Base-by-base conservation (phyloP, 2,888 invertebrate genomes). In the Cryptocheilus praepositus region DNA sequence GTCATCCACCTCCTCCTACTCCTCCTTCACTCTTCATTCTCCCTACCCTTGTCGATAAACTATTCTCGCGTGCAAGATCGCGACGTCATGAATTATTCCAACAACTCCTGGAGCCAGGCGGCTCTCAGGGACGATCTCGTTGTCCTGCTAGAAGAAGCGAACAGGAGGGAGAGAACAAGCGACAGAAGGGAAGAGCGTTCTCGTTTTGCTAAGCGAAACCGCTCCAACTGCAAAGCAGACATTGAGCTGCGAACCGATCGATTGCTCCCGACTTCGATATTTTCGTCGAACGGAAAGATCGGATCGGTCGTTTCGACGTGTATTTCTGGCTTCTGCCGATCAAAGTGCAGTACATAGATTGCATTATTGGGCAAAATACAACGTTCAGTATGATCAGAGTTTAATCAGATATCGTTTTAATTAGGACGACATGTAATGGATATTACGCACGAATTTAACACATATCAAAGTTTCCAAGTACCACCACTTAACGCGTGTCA, bases 61-160 rank as follows among this genome's bases (percentile, higher is more conserved):
- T 71, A 74, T 73, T 81, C 80, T 71, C 73, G 78, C 75, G 76
- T 76, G 76, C 64, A 67, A 74, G 74, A 81, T 81, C 79, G 76
- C 79, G 74, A 74, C 78, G 77, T 84, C 83, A 83, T 85, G 84
- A 83, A 83, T 84, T 84, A 84, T 84, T 83, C 81, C 73, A 76
- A 77, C 73, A 75, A 77, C 64, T 72, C 70, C 68, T 71, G 71
- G 71, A 71, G 72, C 67, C 73, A 56, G 63, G 21, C 70, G 66
- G 70, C 68, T 75, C 70, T 77, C 73, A 77, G 73, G 71, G 75
- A 70, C 77, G 77, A 77, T 70, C 71, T 77, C 71, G 71, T 75
- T 75, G 70, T 77, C 77, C 73, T 64, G 71, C 57, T 71, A 68
- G 56, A 46, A 46, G 63, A 67, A 66, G 60, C 43, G 60, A 60